These are phyloP conservation scores for Brachystomella parvula DNA, from an alignment of 1,140 invertebrate genomes.

Conservation along the genomic window DNA sequence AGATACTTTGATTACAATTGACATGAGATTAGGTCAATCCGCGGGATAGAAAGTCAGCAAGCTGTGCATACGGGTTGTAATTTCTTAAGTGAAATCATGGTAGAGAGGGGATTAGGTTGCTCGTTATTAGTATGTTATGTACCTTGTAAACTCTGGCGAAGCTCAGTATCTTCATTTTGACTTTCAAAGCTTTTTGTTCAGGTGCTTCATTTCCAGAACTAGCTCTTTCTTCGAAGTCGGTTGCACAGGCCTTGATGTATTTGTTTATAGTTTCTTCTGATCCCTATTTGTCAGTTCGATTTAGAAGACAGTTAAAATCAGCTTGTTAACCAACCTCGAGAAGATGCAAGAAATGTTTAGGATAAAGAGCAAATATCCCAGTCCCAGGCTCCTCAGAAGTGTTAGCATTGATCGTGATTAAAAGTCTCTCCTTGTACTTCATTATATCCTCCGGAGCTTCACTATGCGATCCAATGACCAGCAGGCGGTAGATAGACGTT, in stretches of 20 bases:
- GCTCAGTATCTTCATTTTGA: slow-evolving; percentile 17
- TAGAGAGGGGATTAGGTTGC: background rate
- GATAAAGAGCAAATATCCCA: slow-evolving; percentile 28
- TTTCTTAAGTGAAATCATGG: background rate
- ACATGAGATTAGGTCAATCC: background rate
- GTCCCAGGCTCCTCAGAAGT: slow-evolving; percentile 24
- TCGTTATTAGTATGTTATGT: background rate
- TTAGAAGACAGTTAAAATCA: background rate
- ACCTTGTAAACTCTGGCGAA: slow-evolving; percentile 24
- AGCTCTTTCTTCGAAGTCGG: slow-evolving; percentile 15
- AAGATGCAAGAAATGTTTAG: slow-evolving; percentile 30
- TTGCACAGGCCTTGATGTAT: slow-evolving; percentile 17
- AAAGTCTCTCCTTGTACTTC: slow-evolving; percentile 11
- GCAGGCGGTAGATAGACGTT: slow-evolving; percentile 25
- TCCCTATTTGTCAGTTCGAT: slow-evolving; percentile 15
- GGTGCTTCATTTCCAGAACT: slow-evolving; percentile 5
- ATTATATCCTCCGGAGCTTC: slow-evolving; percentile 18
- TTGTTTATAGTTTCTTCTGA: slow-evolving; percentile 28
- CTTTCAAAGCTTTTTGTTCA: slow-evolving; percentile 11
- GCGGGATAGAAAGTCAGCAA: background rate
- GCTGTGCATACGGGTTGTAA: background rate
- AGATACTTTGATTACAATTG: background rate
- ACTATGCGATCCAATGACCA: slow-evolving; percentile 22
- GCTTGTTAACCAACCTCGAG: slow-evolving; percentile 24
- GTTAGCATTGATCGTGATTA: slow-evolving; percentile 21